Percentiles rank a stretch among this genome's conserved stretches.
Conservation (phyloP, 2,797 vertebrate species). For the Taenioides sp. region DNA sequence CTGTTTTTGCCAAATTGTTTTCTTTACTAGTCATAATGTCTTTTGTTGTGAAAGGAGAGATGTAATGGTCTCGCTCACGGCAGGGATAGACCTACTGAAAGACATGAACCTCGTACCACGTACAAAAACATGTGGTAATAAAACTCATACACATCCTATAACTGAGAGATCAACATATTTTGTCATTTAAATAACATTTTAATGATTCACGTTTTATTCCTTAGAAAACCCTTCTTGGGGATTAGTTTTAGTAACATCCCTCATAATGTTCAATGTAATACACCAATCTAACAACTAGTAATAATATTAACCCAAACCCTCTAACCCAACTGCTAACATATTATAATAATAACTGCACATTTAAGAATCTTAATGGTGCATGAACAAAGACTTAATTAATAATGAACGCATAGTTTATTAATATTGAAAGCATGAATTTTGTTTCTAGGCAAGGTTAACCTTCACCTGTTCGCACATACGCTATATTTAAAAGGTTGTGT, state of each 20-base stretch:
- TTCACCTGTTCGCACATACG: too few species aligned
- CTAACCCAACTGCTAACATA: too few species aligned
- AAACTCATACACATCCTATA: not conserved
- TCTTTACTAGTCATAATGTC: constrained; percentile 59
- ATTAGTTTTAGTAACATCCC: not conserved
- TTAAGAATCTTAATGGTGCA: too few species aligned
- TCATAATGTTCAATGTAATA: too few species aligned
- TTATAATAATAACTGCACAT: too few species aligned
- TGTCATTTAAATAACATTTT: not conserved
- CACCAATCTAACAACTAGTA: too few species aligned
- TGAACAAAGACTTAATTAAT: too few species aligned
- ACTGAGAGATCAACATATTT: not conserved
- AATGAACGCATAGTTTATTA: too few species aligned
- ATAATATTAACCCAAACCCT: too few species aligned
- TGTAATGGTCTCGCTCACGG: constrained; percentile 66
- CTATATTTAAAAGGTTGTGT: too few species aligned
- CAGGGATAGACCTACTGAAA: constrained; percentile 44
- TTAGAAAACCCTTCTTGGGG: not conserved
- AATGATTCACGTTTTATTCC: not conserved
- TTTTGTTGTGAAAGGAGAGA: constrained; percentile 65
- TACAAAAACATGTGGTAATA: constrained; percentile 2
- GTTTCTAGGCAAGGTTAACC: too few species aligned
- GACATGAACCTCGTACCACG: not conserved
- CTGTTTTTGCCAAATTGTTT: constrained; percentile 68
- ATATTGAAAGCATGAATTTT: too few species aligned